Evolutionary conservation across 2,113 vertebrate species (phyloP).

Genomic region (Phalacrocorax brasilianus): DNA sequence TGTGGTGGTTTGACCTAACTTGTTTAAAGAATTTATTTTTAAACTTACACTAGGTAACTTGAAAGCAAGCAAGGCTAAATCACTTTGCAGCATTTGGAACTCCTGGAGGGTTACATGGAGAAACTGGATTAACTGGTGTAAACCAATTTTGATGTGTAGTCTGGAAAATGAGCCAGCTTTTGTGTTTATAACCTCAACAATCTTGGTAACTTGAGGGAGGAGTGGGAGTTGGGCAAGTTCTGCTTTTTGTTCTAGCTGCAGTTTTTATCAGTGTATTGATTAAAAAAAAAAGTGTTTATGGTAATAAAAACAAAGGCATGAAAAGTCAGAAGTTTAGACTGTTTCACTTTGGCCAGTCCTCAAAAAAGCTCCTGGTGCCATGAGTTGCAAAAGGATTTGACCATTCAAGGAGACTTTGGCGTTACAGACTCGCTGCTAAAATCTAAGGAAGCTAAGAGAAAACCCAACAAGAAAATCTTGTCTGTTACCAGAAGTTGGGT

Average conservation of each 20-base stretch:
- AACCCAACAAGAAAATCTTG: not conserved
- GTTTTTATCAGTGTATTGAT: not conserved
- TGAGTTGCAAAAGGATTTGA: not conserved
- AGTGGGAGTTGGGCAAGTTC: not conserved
- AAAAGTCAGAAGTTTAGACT: not conserved
- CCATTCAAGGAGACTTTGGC: not conserved
- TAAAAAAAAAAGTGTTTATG: not conserved
- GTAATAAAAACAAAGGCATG: not conserved
- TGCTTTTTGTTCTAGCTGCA: not conserved
- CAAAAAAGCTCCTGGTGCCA: not conserved
- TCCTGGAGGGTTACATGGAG: not conserved
- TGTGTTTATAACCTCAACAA: not conserved
- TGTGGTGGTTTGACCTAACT: slow-evolving; percentile 24
- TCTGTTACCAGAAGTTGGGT: not conserved
- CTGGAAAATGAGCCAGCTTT: not conserved
- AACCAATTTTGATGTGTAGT: not conserved
- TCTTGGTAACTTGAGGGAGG: not conserved
- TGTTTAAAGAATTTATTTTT: slow-evolving; percentile 55
- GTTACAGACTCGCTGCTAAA: not conserved
- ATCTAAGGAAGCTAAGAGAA: not conserved
- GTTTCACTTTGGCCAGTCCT: not conserved
- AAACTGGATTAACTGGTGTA: slow-evolving; percentile 28
- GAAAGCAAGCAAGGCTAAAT: not conserved
- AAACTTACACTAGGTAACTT: not conserved
- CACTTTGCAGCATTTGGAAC: not conserved